Base-by-base conservation (phyloP, 2,113 vertebrate species). In the Alectura lathami region DNA sequence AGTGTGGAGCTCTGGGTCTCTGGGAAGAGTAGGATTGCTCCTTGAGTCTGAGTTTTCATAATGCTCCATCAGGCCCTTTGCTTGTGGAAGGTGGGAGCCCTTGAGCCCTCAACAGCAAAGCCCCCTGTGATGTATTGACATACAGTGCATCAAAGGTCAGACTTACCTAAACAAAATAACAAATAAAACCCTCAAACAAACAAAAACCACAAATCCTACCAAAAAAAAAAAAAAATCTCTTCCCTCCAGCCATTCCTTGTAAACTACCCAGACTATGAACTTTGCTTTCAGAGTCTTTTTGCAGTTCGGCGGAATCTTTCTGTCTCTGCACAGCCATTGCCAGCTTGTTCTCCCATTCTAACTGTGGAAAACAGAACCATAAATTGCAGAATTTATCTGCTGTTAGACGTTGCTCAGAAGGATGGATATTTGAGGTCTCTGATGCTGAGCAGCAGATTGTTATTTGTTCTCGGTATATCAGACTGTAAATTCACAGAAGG, bases 401-500 rank as follows among this genome's bases (percentile, higher is more conserved):
- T 95, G 84, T 87, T 76, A 92, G 84, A 51, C 69, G 43, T 89
- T 94, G 84, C 34, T 92, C 69, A 72, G 66, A 84, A 82, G 78
- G 48, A 75, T 67, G 40, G 56, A 63, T 96, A 64, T 82, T 36
- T 8, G 36, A 82, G 51, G 38, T 82, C 43, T 89, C 56, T 86
- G 51, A 32, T 1, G 23, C 56, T 43, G 56, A 81, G 81, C 9
- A 3, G 83, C 64, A 92, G 68, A 86, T 84, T 95, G 64, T 53
- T 95, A 84, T 67, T 92, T 89, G 77, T 89, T 94, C 91, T 91
- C 47, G 56, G 81, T 92, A 86, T 62, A 50, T 68, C 70, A 74
- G 69, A 62, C 84, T 87, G 42, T 92, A 95, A 96, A 92, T 96
- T 89, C 82, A 82, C 54, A 17, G 74, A 60, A 53, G 91, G 62